Percentiles rank a stretch among this genome's conserved stretches.
These are phyloP conservation scores for Alosa alosa DNA, from an alignment of 2,113 vertebrate genomes.

Conservation along the genomic window DNA sequence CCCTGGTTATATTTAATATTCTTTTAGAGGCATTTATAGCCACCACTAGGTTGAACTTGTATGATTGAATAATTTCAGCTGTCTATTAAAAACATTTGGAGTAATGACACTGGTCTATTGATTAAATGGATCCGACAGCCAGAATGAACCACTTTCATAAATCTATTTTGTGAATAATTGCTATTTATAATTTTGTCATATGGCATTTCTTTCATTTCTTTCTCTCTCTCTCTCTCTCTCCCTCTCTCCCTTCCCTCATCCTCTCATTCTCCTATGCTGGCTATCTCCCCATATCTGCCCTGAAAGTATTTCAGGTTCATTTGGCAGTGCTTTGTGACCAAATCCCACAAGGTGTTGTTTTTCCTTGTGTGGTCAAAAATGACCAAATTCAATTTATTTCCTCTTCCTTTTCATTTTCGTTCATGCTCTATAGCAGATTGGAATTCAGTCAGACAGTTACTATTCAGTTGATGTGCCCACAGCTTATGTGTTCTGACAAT, in stretches of 20 bases:
- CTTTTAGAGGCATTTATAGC: not conserved
- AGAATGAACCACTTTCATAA: not conserved
- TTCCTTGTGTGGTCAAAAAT: conserved; percentile 4
- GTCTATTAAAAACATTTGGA: not conserved
- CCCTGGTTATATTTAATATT: not conserved
- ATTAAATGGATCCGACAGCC: not conserved
- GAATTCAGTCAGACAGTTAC: not conserved
- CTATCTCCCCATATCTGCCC: not conserved
- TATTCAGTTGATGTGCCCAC: not conserved
- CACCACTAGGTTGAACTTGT: not conserved
- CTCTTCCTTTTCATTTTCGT: not conserved
- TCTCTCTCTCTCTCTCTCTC: not conserved
- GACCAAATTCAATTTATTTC: not conserved
- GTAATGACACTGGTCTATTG: not conserved
- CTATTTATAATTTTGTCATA: not conserved
- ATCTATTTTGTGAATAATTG: not conserved
- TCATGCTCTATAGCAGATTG: not conserved
- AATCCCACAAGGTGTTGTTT: conserved; percentile 8
- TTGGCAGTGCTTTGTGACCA: not conserved
- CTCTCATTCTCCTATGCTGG: not conserved
- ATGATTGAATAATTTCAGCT: conserved; percentile 6
- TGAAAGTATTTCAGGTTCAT: not conserved
- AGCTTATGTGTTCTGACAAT: not conserved
- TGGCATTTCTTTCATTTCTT: not conserved
- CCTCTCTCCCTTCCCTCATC: not conserved